A percentile compares a stretch with the other conserved stretches of the same genome.
Conservation (phyloP, 2,888 invertebrate genomes). For the Orthosia gothica region DNA sequence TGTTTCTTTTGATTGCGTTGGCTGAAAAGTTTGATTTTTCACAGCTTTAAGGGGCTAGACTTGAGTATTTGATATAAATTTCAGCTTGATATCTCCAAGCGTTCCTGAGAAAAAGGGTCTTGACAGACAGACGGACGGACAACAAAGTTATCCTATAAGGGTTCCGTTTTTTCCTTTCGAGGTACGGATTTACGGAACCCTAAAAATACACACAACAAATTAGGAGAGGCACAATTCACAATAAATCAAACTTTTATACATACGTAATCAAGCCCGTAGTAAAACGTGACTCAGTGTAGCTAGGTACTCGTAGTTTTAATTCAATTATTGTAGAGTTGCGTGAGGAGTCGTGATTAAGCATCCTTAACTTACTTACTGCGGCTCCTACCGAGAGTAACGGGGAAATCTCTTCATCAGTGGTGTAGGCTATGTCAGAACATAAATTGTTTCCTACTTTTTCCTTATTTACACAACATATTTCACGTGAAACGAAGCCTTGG, state of each 20-base stretch:
- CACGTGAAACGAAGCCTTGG: conserved; percentile 17
- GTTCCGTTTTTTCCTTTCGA: no score
- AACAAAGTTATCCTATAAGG: no score
- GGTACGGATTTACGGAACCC: no score
- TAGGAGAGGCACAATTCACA: neutral
- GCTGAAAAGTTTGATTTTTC: no score
- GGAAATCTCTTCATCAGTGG: conserved; percentile 37
- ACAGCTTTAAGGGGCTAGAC: no score
- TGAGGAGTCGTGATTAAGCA: conserved; percentile 50
- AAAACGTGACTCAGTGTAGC: conserved; percentile 23
- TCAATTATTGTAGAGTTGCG: conserved; percentile 53
- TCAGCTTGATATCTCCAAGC: no score
- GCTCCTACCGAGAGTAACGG: conserved; percentile 24
- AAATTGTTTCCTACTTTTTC: conserved; percentile 27
- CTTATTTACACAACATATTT: conserved; percentile 25
- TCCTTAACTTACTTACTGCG: conserved; percentile 36
- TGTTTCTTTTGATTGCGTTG: no score
- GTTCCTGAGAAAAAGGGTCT: no score
- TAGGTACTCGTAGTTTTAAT: conserved; percentile 24
- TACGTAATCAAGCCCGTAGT: neutral
- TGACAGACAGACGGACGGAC: no score
- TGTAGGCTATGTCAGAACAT: conserved; percentile 3
- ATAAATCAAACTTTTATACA: neutral
- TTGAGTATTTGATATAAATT: no score
- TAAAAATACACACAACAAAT: neutral